These are phyloP conservation scores for Euura saliciscinereae DNA, from an alignment of 1,140 invertebrate species.

Conservation along the genomic window DNA sequence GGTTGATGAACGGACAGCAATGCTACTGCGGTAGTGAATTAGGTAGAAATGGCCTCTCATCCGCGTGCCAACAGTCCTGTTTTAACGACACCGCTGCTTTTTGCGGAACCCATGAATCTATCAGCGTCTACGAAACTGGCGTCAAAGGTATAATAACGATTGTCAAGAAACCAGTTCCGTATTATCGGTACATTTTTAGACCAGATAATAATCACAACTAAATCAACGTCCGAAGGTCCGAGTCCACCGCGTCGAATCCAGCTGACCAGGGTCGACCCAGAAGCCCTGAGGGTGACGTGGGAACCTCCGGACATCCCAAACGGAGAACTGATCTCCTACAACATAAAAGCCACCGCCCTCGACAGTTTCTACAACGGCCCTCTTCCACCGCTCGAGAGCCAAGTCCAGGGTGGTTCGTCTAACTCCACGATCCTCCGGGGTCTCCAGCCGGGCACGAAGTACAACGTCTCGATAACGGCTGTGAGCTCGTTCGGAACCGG, in stretches of 20 bases:
- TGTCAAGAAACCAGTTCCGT: neutral
- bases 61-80: slow-evolving; percentile 52
- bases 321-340: slow-evolving; percentile 66
- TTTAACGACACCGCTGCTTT: slow-evolving; percentile 34
- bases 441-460: slow-evolving; percentile 74
- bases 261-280: slow-evolving; percentile 28
- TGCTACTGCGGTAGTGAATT: slow-evolving; percentile 58
- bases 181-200: neutral
- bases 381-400: slow-evolving; percentile 46
- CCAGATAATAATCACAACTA: no score
- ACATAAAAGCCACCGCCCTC: slow-evolving; percentile 50
- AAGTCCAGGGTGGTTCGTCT: slow-evolving; percentile 53
- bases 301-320: slow-evolving; percentile 64
- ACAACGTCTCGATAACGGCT: slow-evolving; percentile 73
- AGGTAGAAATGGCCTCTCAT: slow-evolving; percentile 44
- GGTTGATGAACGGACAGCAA: slow-evolving; percentile 50
- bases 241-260: slow-evolving; percentile 44
- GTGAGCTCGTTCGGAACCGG: slow-evolving; percentile 67
- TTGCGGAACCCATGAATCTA: slow-evolving; percentile 55
- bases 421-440: slow-evolving; percentile 60
- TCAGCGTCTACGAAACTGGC: slow-evolving; percentile 59
- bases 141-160: slow-evolving; percentile 50
- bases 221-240: slow-evolving; percentile 32
- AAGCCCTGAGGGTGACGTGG: slow-evolving; percentile 57
- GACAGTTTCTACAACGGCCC: slow-evolving; percentile 39